Base-by-base conservation (phyloP, 2,888 invertebrate genomes). In the Clanis bilineata region DNA sequence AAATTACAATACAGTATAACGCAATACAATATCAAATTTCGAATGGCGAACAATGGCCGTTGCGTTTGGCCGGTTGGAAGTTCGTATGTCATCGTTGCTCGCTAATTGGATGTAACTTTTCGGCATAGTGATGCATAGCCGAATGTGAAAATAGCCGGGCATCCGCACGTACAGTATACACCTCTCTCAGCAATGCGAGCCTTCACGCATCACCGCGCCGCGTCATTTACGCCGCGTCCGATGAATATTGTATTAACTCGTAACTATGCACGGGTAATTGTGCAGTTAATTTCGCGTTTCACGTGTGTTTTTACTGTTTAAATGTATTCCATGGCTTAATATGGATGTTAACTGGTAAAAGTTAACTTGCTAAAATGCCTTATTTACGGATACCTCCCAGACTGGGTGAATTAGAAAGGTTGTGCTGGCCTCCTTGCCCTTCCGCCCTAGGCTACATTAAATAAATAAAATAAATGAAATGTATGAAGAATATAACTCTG, bases 31-130 rank as follows among this genome's bases (percentile, higher is more conserved):
- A 21, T 36, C n/a, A 36, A n/a, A 39, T 57, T 41, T 28, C 18
- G 28, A 39, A 36, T 69, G 62, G 28, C 18, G 79, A 83, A 82
- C 82, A 83, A 77, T 74, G 70, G 79, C 75, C 86, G 85, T 86
- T 87, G 86, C 80, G 80, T 80, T 82, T 84, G 83, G 71, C 76
- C 73, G 76, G 73, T 72, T 72, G 80, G 70, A 73, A 73, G 76
- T 75, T 79, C 72, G 72, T 77, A 81, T 85, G 81, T 86, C 87
- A 88, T 86, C 84, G 85, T 75, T 79, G 86, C 73, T 75, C 80
- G 71, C 76, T 89, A 90, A 90, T 90, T 90, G 90, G 83, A 84
- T 81, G 85, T 82, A 85, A 86, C 85, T 88, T 88, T 87, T 86
- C 85, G 80, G 78, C 67, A 75, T 75, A 69, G 73, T 69, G 69